Percentiles rank a stretch among this genome's conserved stretches.
Evolutionary conservation across 1,140 invertebrate species (phyloP).

Genomic region (Stegodyphus mimosarum): DNA sequence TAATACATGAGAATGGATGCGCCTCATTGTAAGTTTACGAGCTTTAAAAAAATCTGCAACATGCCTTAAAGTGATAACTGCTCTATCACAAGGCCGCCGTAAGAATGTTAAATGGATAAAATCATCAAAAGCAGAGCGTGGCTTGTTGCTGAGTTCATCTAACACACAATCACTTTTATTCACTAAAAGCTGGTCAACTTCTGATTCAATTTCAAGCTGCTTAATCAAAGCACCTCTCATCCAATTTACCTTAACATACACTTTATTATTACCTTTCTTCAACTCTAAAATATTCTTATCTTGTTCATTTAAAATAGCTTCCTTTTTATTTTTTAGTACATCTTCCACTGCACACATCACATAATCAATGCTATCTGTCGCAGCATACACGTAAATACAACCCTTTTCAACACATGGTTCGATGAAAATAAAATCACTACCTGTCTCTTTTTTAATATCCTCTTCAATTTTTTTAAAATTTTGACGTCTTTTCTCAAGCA

Average conservation of each 20-base stretch:
- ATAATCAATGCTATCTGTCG: background rate
- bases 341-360: constrained; percentile 1
- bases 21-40: constrained; percentile 1
- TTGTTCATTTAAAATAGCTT: constrained; percentile 31
- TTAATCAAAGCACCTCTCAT: constrained; percentile 22
- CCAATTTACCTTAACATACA: constrained; percentile 34
- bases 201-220: background rate
- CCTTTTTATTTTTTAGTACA: constrained; percentile 15
- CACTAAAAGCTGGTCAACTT: constrained; percentile 3
- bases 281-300: constrained; percentile 26
- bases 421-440: constrained; percentile 16
- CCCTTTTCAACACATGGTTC: constrained; percentile 41
- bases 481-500: constrained; percentile 43
- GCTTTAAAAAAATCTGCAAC: background rate
- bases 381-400: constrained; percentile 26
- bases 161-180: background rate
- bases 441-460: constrained; percentile 4
- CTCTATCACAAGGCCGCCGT: constrained; percentile 18
- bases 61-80: background rate
- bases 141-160: background rate
- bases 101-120: constrained; percentile 36
- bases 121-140: background rate
- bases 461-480: constrained; percentile 43
- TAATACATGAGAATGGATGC: background rate
- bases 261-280: constrained; percentile 14